Evolutionary conservation across 2,888 invertebrate species (phyloP), one percentile per base, ranked within the genome.

Genomic region (Drosophila mimica): DNA sequence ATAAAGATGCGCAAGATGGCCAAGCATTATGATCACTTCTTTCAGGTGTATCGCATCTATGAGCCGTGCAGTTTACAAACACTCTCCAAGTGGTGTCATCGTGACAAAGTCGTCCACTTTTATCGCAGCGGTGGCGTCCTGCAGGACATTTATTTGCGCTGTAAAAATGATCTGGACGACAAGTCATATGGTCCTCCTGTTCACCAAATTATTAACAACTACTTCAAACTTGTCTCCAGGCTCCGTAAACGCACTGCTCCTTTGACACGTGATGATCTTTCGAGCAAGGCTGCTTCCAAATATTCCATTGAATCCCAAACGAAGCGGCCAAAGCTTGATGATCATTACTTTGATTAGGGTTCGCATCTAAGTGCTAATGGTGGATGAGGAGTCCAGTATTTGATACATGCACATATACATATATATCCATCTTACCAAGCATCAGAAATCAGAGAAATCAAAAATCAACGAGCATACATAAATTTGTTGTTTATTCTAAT

Each of bases 11-110:
- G 84, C 3, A 71, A 78, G 56, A 62, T 74, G 58, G 64, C 82
- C 43, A 51, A 86, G 30, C 71, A 82, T 6, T 84, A 79, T 11
- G 91, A 91, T n/a, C 84, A 88, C 3, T 92, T 86, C 68, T 91
- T 89, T 43, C 63, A 76, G 25, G 67, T 92, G 0, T 80, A 69
- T n/a, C 77, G 82, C 43, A 80, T 79, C 9, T 78, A 88, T 57
- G 91, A 91, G 57, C 67, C 76, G 0, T 73, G 70, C 38, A 69
- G 60, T n/a, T 33, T 52, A 1, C 58, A 74, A 7, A 74, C 77
- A 20, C 62, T 91, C 0, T 43, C 20, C 2, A 92, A 92, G 53
- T 92, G 92, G 92, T 46, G 49, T 2, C 58, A 63, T 2, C 53
- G 76, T n/a, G 81, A 76, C 4, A 48, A 28, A 1, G 17, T 48